These are phyloP conservation scores for Schizothorax lantsangensis DNA, from an alignment of 2,797 vertebrate species.

Conservation along the genomic window DNA sequence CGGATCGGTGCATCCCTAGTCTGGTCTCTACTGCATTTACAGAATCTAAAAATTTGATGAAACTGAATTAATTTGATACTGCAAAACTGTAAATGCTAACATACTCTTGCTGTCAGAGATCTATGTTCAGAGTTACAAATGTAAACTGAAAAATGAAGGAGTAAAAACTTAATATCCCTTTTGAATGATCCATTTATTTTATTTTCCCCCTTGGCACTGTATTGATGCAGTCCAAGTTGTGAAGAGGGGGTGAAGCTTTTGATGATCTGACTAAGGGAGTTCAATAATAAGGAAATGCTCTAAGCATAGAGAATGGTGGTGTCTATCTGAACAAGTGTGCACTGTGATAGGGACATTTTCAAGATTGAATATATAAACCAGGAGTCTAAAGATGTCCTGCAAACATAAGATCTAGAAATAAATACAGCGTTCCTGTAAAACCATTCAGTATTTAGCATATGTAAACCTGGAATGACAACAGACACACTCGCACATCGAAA, in stretches of 20 bases:
- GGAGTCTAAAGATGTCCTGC: background rate
- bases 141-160: slow-evolving; percentile 19
- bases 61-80: background rate
- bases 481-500: slow-evolving; percentile 48
- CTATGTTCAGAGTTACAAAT: slow-evolving; percentile 50
- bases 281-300: slow-evolving; percentile 30
- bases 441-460: background rate
- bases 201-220: background rate
- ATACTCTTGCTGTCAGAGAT: slow-evolving; percentile 59
- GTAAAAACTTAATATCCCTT: slow-evolving; percentile 23
- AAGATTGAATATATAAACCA: background rate
- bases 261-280: background rate
- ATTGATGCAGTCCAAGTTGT: background rate
- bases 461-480: slow-evolving; percentile 7
- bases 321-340: background rate
- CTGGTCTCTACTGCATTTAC: background rate
- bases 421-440: background rate
- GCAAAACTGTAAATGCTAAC: slow-evolving; percentile 23
- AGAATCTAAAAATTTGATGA: background rate
- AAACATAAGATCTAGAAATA: background rate
- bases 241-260: background rate
- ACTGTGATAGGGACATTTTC: background rate
- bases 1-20: no score
- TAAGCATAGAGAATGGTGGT: background rate
- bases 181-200: background rate